A percentile compares a stretch with the other conserved stretches of the same genome.
These are phyloP conservation scores for Copidosoma aretas DNA, from an alignment of 2,888 invertebrate species.

Conservation along the genomic window DNA sequence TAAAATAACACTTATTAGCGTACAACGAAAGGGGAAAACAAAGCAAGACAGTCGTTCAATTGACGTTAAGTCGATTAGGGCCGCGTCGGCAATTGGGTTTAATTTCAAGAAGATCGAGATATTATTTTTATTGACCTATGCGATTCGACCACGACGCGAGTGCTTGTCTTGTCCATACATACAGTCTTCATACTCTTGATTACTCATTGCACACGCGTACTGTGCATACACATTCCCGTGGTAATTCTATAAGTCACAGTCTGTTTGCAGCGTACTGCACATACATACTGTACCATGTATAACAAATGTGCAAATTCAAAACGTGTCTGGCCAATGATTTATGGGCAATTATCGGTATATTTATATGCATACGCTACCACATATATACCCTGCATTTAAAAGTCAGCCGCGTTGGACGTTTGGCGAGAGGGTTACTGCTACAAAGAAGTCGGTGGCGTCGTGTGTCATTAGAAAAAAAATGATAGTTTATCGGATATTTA, in stretches of 20 bases:
- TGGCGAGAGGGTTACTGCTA: no score
- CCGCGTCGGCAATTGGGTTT: conserved; percentile 3
- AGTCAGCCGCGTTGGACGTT: neutral
- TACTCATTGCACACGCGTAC: no score
- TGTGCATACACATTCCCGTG: no score
- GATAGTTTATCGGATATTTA: neutral
- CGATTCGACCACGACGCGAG: neutral
- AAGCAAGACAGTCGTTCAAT: neutral
- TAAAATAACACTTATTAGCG: neutral
- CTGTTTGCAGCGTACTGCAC: neutral
- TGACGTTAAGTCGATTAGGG: neutral
- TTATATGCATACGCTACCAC: neutral
- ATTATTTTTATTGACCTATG: neutral
- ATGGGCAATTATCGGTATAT: neutral
- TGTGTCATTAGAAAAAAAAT: neutral
- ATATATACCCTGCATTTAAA: neutral
- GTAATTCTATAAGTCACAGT: no score
- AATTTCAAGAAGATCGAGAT: neutral
- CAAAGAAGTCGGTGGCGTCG: no score
- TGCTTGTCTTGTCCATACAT: neutral
- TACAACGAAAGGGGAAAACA: neutral
- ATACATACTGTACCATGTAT: neutral
- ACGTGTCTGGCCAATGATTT: neutral
- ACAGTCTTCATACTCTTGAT: no score
- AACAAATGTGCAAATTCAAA: neutral